Base-by-base conservation (phyloP, 2,113 vertebrate genomes). In the Macroglossus sobrinus region DNA sequence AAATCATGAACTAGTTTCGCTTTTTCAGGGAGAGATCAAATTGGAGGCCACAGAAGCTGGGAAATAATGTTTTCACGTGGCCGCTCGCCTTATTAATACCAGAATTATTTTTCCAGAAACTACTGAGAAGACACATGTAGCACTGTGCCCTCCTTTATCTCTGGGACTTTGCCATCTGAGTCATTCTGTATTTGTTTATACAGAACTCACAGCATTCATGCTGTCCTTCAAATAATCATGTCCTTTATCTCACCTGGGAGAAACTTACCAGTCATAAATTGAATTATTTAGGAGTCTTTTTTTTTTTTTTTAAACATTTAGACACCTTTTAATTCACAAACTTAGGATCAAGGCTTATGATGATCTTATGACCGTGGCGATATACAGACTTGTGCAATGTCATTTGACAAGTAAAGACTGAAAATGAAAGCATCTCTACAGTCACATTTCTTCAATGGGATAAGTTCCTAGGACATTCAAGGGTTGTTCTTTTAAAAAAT, bases 401-500 rank as follows among this genome's bases (percentile, higher is more conserved):
- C 40, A 43, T 85, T 85, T 87, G 81, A 89, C 74, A 93, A 45
- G 94, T 80, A 81, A 91, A 50, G 78, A 76, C 38, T 13, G 24
- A 71, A 69, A 85, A 68, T 64, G 64, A 93, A 76, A 94, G 57
- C n/a, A 5, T 26, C 66, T 72, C 63, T 68, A 89, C 35, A 93
- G 22, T 40, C 63, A 50, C 75, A 91, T 86, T 94, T 95, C 75
- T 75, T 88, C 79, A 94, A 6, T 50, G 79, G 57, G 93, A 7
- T 69, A 85, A 76, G 8, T 79, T 97, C 74, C 35, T 24, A 43
- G 74, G 55, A 53, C 66, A 72, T 63, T 61, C 24, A 19, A 35
- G 78, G 81, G 66, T 81, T 93, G 88, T 90, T 85, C n/a, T 96
- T 93, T 89, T 69, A 10, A 91, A 91, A 97, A 97, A 89, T 92